Evolutionary conservation across 2,888 invertebrate species (phyloP), one percentile per base, ranked within the genome.

Genomic region (Calephelis perditalis): DNA sequence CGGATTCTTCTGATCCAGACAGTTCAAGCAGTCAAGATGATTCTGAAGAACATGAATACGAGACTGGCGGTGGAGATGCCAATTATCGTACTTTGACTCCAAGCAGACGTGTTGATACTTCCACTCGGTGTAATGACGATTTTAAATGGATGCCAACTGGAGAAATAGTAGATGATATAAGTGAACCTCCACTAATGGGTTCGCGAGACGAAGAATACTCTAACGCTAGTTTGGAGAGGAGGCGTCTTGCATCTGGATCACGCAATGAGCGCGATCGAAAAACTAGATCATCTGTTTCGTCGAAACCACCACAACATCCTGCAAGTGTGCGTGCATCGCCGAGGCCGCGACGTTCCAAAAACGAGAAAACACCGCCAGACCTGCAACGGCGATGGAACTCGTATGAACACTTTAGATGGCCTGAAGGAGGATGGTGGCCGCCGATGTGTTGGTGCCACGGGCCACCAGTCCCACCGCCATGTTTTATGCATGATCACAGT

Each of bases 211-310:
- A 87, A 52, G 82, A 86, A 62, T 84, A 82, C 70, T 65, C 63
- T 35, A 75, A 81, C 5, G 79, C 86, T 15, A 93, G 93, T 68
- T 85, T 93, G 68, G 91, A 94, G 70, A 89, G 93, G 65, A 84
- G 92, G 62, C 83, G 92, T 56, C 88, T 92, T 56, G 74, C 82
- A 49, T 76, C 86, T 52, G 81, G 87, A 44, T 90, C 91, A 68
- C 87, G 93, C 47, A 90, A 89, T 64, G 94, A 94, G 68, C 86
- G 94, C 49, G 94, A 94, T 73, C 92, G 92, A 59, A 94, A 94
- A 77, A 91, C 93, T 59, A 87, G 92, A 68, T 94, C 94, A 7
- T 92, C 93, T 40, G 79, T 93, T 74, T 86, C 92, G 55, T 75
- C 82, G n/a, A 90, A 91, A 67, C 91, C 91, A 56, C 91, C 91